These are phyloP conservation scores for Chelmon rostratus DNA, from an alignment of 2,797 vertebrate species.

Conservation along the genomic window DNA sequence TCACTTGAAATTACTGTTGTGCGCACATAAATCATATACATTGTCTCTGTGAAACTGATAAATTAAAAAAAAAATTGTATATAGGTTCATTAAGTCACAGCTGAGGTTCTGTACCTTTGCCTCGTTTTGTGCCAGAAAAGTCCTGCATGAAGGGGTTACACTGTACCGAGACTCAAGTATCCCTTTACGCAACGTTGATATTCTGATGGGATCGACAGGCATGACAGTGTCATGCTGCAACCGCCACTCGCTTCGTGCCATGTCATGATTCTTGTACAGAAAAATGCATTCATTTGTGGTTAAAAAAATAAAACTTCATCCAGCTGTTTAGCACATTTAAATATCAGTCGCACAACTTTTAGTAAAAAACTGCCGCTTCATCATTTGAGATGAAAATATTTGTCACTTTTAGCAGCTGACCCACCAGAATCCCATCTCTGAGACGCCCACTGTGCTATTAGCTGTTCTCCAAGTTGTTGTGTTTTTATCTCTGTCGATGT, in stretches of 20 bases:
- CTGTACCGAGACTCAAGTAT: conserved; percentile 5
- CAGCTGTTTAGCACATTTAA: not conserved
- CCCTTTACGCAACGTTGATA: not conserved
- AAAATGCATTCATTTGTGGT: not conserved
- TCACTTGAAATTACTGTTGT: not conserved
- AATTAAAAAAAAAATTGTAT: too few relatives aligned
- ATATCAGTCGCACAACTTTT: not conserved
- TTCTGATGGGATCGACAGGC: conserved; percentile 10
- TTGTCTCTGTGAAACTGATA: too few relatives aligned
- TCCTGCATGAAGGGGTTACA: not conserved
- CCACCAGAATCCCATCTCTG: not conserved
- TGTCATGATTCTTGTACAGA: not conserved
- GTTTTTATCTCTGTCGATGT: not conserved
- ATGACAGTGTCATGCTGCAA: conserved; percentile 3
- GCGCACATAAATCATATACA: too few relatives aligned
- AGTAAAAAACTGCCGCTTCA: not conserved
- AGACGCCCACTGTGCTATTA: not conserved
- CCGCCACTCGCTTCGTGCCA: not conserved
- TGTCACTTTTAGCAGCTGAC: not conserved
- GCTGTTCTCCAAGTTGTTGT: not conserved
- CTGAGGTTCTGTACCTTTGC: not conserved
- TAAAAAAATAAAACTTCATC: not conserved
- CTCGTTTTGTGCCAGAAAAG: not conserved
- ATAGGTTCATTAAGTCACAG: not conserved
- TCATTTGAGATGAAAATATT: conserved; percentile 2